Base-by-base conservation (phyloP, 2,797 vertebrate species). In the Coreius guichenoti region DNA sequence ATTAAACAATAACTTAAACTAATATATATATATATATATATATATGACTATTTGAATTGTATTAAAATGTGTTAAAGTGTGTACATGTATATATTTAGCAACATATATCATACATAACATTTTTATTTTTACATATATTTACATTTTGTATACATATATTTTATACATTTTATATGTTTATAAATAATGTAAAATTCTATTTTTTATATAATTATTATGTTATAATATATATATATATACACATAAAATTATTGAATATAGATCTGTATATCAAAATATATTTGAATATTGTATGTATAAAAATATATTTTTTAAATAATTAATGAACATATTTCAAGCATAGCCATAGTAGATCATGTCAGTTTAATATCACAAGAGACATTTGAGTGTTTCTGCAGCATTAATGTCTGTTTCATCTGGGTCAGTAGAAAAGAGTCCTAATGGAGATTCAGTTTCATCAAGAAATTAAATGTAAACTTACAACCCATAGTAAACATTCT, bases 311-410 rank as follows among this genome's bases (percentile, higher is more conserved):
- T 39, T 63, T 11, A 12, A 43, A 72, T 29, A 26, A 17, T 29
- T 26, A 8, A 29, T 49, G 26, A 11, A 19, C 29, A 73, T 9
- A 29, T 19, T 74, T 74, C 26, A 76, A 2, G 11, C 47, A 4
- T 2, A 61, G 54, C 4, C 31, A 16, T 8, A 51, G 43, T 63
- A 65, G n/a, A 79, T 49, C 19, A 68, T 5, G 8, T 68, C 63
- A 80, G 78, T 80, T 80, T 80, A 80, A 80, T 80, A 31, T 67
- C 26, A 45, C 47, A 80, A 80, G 8, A n/a, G 6, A 80, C n/a
- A 19, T 65, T 5, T 65, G 9, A 31, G 58, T 26, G 21, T 63
- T 29, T 45, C 8, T 61, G 36, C 56, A 39, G 33, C 9, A 1
- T 16, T 16, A n/a, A 45, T 72, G 29, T 43, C 7, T 11, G 11